These are phyloP conservation scores for Andrena trimmerana DNA, from an alignment of 2,888 invertebrate species.

Conservation along the genomic window DNA sequence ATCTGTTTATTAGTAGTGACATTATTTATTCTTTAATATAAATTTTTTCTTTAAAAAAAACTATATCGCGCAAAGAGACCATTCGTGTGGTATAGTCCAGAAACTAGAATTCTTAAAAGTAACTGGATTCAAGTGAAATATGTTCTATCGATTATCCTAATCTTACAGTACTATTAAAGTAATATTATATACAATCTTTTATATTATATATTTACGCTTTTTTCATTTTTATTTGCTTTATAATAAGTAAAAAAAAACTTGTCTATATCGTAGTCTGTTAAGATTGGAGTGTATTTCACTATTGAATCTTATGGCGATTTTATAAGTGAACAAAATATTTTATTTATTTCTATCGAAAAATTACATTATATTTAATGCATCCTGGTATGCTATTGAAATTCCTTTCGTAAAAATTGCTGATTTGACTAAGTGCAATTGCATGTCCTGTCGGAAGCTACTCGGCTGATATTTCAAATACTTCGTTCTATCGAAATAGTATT, in stretches of 20 bases:
- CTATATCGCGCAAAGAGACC: neutral
- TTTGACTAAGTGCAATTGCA: conserved; percentile 30
- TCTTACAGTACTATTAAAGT: neutral
- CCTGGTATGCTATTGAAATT: neutral
- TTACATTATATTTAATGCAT: conserved; percentile 3
- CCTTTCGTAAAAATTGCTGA: conserved; percentile 29
- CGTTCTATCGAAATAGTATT: neutral
- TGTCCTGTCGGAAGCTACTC: conserved; percentile 10
- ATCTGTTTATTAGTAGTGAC: conserved; percentile 69
- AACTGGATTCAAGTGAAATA: neutral
- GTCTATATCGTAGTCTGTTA: neutral
- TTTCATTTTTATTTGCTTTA: neutral
- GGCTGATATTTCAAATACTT: conserved; percentile 15
- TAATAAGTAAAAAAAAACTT: neutral
- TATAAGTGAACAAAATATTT: neutral
- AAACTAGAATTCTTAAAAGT: neutral
- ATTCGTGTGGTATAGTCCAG: neutral
- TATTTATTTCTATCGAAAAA: neutral
- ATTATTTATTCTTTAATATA: conserved; percentile 53
- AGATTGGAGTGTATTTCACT: neutral
- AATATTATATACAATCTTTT: conserved; percentile 5
- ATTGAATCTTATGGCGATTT: neutral
- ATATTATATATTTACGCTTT: neutral
- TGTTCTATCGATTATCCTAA: neutral
- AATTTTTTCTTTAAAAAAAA: neutral